Percentiles rank a stretch among this genome's conserved stretches.
These are phyloP conservation scores for Psilopsiagon aurifrons DNA, from an alignment of 2,113 vertebrate species.

Conservation along the genomic window DNA sequence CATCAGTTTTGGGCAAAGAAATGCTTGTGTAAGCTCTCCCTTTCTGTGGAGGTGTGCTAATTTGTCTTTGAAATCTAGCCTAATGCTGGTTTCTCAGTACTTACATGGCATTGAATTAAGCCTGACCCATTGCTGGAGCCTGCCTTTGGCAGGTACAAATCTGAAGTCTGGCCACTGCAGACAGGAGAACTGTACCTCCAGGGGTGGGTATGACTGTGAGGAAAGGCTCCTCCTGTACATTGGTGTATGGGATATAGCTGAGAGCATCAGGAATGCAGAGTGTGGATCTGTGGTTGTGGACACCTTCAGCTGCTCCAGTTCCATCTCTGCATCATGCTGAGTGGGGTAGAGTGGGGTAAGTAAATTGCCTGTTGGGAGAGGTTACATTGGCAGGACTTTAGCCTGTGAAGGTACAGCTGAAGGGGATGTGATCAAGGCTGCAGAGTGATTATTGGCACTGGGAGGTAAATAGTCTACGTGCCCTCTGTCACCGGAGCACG, in stretches of 20 bases:
- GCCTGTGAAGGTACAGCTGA: background rate
- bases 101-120: background rate
- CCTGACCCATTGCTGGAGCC: background rate
- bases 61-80: background rate
- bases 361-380: background rate
- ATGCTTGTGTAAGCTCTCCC: background rate
- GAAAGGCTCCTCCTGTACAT: background rate
- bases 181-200: background rate
- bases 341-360: background rate
- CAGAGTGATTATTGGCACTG: background rate
- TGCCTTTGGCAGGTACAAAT: background rate
- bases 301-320: background rate
- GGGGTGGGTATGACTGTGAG: background rate
- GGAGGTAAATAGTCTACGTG: background rate
- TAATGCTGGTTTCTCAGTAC: background rate
- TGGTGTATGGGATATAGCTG: background rate
- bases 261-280: background rate
- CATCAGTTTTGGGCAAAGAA: background rate
- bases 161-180: background rate
- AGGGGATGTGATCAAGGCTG: background rate
- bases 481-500: background rate
- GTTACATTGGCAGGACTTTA: background rate
- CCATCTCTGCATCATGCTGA: fast-evolving
- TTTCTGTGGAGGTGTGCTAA: background rate
- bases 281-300: background rate